A percentile compares a stretch with the other conserved stretches of the same genome.
Conservation (phyloP, 2,797 vertebrate species). For the Tragopan temminckii region DNA sequence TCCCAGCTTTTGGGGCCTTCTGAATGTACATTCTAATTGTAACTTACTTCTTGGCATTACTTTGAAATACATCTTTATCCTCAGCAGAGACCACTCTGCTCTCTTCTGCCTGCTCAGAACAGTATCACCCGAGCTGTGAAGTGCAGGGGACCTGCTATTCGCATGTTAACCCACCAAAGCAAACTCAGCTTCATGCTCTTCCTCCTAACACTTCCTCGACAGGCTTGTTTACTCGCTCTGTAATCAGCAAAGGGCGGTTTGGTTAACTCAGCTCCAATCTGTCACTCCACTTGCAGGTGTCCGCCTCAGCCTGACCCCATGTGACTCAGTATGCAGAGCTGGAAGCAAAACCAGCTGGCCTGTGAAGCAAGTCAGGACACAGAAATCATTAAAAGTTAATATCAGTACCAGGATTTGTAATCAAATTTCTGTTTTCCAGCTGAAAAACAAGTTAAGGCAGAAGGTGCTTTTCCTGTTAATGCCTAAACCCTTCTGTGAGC, state of each 20-base stretch:
- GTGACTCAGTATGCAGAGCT: not conserved
- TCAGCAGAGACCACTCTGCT: not conserved
- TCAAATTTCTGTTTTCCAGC: not conserved
- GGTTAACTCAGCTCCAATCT: not conserved
- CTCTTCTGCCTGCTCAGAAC: not conserved
- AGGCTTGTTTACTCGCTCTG: slow-evolving; percentile 9
- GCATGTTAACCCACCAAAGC: not conserved
- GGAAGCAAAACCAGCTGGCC: not conserved
- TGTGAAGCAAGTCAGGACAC: not conserved
- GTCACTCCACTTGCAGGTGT: not conserved
- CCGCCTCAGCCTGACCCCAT: not conserved
- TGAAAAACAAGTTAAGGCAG: slow-evolving; percentile 1
- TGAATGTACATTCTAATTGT: not conserved
- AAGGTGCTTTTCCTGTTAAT: slow-evolving; percentile 12
- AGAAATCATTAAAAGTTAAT: not conserved
- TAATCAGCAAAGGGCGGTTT: not conserved
- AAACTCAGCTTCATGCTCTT: not conserved
- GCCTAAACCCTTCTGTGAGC: not conserved
- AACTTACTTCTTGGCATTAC: not conserved
- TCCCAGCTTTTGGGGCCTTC: not conserved
- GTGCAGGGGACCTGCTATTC: not conserved
- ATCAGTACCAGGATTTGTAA: not conserved
- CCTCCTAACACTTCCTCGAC: not conserved
- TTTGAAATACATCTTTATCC: not conserved
- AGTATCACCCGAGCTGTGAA: not conserved